These are phyloP conservation scores for Cebus imitator DNA, from an alignment of 2,113 vertebrate genomes.

Conservation along the genomic window DNA sequence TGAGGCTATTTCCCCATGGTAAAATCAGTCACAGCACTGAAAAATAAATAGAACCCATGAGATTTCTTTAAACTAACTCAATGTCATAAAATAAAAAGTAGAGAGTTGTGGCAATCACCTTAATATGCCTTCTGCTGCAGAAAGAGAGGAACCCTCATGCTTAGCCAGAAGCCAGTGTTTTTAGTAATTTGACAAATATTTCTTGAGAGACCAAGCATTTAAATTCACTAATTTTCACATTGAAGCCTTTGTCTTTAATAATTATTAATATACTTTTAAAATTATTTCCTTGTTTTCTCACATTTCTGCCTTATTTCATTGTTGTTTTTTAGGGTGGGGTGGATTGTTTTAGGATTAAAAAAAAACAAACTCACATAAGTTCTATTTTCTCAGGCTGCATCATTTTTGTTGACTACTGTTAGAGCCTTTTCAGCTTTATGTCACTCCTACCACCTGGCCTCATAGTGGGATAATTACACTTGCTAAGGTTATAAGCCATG, in stretches of 20 bases:
- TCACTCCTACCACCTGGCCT: not conserved
- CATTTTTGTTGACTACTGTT: not conserved
- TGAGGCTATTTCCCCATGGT: not conserved
- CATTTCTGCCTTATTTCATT: not conserved
- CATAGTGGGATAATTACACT: not conserved
- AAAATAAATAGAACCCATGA: not conserved
- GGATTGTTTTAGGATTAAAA: not conserved
- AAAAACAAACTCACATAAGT: not conserved
- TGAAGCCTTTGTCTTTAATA: not conserved
- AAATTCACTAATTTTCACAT: not conserved
- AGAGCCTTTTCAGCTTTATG: not conserved
- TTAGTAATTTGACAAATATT: not conserved
- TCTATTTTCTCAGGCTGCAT: not conserved
- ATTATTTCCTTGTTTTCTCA: not conserved
- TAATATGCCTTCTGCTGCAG: not conserved
- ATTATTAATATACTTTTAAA: not conserved
- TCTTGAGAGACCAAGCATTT: not conserved
- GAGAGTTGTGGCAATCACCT: not conserved
- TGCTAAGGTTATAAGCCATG: not conserved
- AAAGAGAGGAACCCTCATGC: not conserved
- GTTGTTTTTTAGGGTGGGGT: rapidly evolving
- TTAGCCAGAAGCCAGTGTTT: not conserved
- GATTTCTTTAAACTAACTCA: not conserved
- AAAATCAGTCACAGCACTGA: not conserved
- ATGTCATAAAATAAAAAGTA: not conserved